A percentile compares a stretch with the other conserved stretches of the same genome.
Conservation (phyloP, 2,888 invertebrate genomes). For the Pomacea canaliculata region DNA sequence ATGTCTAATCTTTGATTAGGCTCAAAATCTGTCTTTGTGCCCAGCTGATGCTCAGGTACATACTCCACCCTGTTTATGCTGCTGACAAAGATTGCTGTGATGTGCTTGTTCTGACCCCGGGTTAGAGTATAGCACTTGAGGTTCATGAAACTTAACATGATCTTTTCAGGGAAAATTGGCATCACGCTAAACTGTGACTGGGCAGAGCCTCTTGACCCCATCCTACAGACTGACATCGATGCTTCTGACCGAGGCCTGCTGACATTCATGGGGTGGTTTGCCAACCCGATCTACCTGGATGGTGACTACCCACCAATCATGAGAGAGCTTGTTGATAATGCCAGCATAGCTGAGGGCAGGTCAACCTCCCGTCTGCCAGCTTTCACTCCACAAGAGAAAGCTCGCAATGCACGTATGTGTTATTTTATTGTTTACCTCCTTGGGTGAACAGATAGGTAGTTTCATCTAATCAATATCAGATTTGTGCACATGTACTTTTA, state of each 20-base stretch:
- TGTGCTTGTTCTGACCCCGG: no score
- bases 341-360: conserved; percentile 50
- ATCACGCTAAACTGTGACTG: conserved; percentile 58
- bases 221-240: conserved; percentile 46
- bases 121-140: no score
- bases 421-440: neutral
- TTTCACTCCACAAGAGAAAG: conserved; percentile 61
- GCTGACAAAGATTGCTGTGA: no score
- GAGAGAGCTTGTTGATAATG: conserved; percentile 47
- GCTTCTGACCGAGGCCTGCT: conserved; percentile 52
- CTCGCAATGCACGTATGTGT: conserved; percentile 54
- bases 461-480: no score
- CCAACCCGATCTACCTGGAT: conserved; percentile 61
- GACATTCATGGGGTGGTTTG: conserved; percentile 64
- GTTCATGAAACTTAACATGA: no score
- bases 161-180: conserved; percentile 48
- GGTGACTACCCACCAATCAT: conserved; percentile 73
- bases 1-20: no score
- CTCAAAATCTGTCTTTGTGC: no score
- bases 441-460: neutral
- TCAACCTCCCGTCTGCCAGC: conserved; percentile 56
- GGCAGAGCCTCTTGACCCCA: conserved; percentile 52
- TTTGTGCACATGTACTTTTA: neutral
- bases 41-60: no score
- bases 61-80: no score